Base-by-base conservation (phyloP, 2,113 vertebrate genomes). In the Amblyornis subalaris region DNA sequence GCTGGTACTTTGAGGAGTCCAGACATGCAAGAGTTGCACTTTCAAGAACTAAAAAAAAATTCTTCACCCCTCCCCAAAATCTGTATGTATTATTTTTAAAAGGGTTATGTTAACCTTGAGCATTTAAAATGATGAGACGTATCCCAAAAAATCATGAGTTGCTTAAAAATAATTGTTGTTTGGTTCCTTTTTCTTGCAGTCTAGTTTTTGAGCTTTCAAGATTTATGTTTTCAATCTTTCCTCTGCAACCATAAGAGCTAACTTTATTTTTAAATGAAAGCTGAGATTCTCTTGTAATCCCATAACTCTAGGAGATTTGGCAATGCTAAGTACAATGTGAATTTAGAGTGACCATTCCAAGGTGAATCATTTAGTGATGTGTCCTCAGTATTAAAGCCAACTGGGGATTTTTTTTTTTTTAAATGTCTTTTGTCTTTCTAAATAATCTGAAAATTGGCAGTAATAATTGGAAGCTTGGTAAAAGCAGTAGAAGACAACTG, bases 181-280 rank as follows among this genome's bases (percentile, higher is more conserved):
- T 76, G 10, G 14, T 80, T 91, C 44, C 16, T 93, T 88, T 91
- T 90, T n/a, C 57, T 90, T 94, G 51, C 64, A 85, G 55, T 86
- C 48, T 77, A 25, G 28, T 60, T 94, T 94, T 80, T 45, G 72
- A 91, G 44, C 55, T 74, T 91, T 74, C 64, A 57, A 60, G 88
- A 93, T 90, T 90, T 85, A 89, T 91, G 40, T 86, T 93, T 94
- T 88, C 75, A 79, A 0, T 93, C 60, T 93, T 89, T 90, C 53
- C 81, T 89, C 64, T 88, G 72, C 72, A 86, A 57, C 44, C 29
- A 4, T 80, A 80, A 86, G 64, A 88, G 79, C 85, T 89, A 85
- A 89, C 93, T 93, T 95, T 94, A 90, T 95, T 96, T 97, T 95
- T 80, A 93, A 96, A 94, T 93, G 91, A 91, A 96, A 94, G 85